Conservation (phyloP, 2,888 invertebrate species). For the Spatulosminthurus flaviceps region DNA sequence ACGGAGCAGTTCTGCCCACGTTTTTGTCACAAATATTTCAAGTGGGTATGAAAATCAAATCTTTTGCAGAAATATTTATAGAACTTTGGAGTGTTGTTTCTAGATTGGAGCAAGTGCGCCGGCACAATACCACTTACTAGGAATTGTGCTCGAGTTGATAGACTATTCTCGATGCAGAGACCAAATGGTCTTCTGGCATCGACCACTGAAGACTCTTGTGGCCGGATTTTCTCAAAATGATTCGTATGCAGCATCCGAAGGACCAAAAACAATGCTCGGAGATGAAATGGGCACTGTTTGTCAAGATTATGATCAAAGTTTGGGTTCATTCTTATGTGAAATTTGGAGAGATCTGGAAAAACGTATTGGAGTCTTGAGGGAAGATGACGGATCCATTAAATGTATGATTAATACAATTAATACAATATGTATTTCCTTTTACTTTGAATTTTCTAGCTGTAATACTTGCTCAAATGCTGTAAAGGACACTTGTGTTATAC, state of each 20-base stretch:
- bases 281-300: conserved; percentile 52
- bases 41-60: no score
- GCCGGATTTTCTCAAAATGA: conserved; percentile 49
- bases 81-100: no score
- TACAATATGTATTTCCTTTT: no score
- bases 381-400: conserved; percentile 56
- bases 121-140: conserved; percentile 52
- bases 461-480: no score
- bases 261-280: conserved; percentile 1
- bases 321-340: conserved; percentile 57
- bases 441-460: no score
- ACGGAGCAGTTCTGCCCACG: no score
- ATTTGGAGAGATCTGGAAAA: conserved; percentile 60
- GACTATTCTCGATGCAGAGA: conserved; percentile 60
- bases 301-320: conserved; percentile 43
- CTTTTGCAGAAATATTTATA: no score
- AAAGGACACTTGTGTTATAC: not conserved
- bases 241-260: conserved; percentile 25
- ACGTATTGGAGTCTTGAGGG: conserved; percentile 53
- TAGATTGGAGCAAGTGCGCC: conserved; percentile 55
- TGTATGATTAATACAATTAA: not conserved
- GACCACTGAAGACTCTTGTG: conserved; percentile 31
- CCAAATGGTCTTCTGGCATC: conserved; percentile 58
- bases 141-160: conserved; percentile 56
- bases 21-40: no score